phyloP scores from a whole-genome alignment of 2,888 invertebrate genomes.

The Phyllotreta striolata region DNA sequence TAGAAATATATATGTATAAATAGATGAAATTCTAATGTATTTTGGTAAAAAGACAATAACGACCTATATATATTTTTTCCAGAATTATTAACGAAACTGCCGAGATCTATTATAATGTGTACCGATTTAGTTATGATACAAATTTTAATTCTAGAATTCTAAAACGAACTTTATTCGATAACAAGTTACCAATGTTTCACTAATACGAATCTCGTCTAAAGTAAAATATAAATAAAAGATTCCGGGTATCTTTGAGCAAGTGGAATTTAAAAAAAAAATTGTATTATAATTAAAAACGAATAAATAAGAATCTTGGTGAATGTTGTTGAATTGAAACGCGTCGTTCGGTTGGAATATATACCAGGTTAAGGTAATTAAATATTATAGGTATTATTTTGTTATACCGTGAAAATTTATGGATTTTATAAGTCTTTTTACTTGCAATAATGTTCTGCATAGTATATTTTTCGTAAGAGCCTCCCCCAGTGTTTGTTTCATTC shows the following conservation, averaged over 20 bases:
- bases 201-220: too few species aligned
- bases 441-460: conserved; percentile 53
- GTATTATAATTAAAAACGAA: not conserved
- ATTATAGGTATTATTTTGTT: conserved; percentile 43
- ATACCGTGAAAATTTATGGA: conserved; percentile 44
- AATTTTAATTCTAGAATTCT: too few species aligned
- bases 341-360: conserved; percentile 31
- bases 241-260: not conserved
- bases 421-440: conserved; percentile 45
- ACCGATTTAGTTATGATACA: too few species aligned
- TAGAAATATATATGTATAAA: not conserved
- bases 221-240: too few species aligned
- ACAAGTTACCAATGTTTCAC: too few species aligned
- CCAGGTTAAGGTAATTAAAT: conserved; percentile 45
- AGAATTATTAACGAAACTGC: conserved; percentile 5
- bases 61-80: conserved; percentile 28
- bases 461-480: conserved; percentile 48
- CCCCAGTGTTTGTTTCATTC: conserved; percentile 45
- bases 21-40: conserved; percentile 35
- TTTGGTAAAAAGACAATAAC: conserved; percentile 42
- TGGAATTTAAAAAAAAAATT: not conserved
- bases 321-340: conserved; percentile 4
- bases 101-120: too few species aligned
- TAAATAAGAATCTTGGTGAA: conserved; percentile 4
- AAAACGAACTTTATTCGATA: too few species aligned